phyloP scores from a whole-genome alignment of 2,113 vertebrate genomes.

The Pipa parva region DNA sequence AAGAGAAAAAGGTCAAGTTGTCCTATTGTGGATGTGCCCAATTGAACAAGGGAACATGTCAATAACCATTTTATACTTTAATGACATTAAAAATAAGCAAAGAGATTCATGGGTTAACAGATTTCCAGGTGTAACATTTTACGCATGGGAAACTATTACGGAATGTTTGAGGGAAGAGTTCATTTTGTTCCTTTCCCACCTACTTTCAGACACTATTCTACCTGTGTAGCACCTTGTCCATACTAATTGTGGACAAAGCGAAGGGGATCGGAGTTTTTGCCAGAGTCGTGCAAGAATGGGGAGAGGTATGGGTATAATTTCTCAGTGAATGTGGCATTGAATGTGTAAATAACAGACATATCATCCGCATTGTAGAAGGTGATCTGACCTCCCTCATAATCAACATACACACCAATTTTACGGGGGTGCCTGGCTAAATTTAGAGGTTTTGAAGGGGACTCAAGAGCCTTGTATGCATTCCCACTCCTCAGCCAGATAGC shows the following conservation, averaged over 20 bases:
- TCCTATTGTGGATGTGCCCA: too few relatives aligned
- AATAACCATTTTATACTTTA: too few relatives aligned
- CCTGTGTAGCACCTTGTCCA: neutral
- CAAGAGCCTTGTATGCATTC: conserved; percentile 56
- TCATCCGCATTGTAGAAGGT: conserved; percentile 56
- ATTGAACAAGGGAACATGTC: too few relatives aligned
- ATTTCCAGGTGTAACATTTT: too few relatives aligned
- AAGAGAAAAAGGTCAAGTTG: too few relatives aligned
- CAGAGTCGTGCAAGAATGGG: conserved; percentile 58
- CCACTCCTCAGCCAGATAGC: conserved; percentile 56
- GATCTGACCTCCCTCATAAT: conserved; percentile 59
- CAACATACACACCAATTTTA: conserved; percentile 56
- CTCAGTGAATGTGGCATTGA: conserved; percentile 49
- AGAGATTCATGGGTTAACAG: too few relatives aligned
- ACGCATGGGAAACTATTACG: too few relatives aligned
- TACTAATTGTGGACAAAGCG: conserved; percentile 42
- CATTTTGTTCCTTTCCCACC: neutral
- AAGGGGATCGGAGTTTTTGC: conserved; percentile 54
- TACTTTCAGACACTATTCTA: neutral
- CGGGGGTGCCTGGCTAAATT: conserved; percentile 8
- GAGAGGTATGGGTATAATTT: conserved; percentile 59
- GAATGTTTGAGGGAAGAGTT: too few relatives aligned
- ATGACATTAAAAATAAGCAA: too few relatives aligned
- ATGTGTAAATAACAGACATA: conserved; percentile 60
- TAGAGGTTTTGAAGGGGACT: conserved; percentile 47